Evolutionary conservation across 1,140 invertebrate species (phyloP), one percentile per base, ranked within the genome.

Genomic region (Hesperophylax magnus): DNA sequence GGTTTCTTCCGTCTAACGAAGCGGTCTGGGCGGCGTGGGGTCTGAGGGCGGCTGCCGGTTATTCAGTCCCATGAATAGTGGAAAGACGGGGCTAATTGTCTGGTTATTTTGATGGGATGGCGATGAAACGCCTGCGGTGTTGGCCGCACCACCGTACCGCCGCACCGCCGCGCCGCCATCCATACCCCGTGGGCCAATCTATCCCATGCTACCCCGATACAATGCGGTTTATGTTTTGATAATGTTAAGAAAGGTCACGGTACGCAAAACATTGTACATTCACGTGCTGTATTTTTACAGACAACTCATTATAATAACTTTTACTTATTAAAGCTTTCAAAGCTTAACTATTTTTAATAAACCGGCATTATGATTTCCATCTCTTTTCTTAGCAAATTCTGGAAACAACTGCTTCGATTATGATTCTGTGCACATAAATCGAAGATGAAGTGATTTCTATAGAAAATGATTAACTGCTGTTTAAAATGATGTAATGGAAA

Each of bases 1-100:
- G 76, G 76, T 31, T 77, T 77, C 75, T 77, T 78, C 76, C 63
- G 77, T 52, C 67, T 79, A 79, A 79, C 78, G 78, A 79, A 79
- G 78, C 58, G 78, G 78, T 79, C 52, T 60, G 20, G 69, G 78
- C 78, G 53, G 78, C 54, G 53, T 9, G 22, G 15, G 24, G 47
- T 39, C 17, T 39, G 17, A n/a, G 18, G 15, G 54, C n/a, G 3
- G 39, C 39, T 11, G 39, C 9, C 39, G 39, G 39, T 47, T 47
- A 14, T 14, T 58, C 72, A 9, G 15, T 20, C 5, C 34, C 18
- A 52, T 52, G 34, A 71, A 52, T 71, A 53, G 69, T 72, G 72
- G 72, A 76, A 60, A 24, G 56, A 60, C 54, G 72, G 31, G 56
- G 63, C 61, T 78, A 78, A 71, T 78, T 78, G 77, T 78, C 77